A percentile compares a stretch with the other conserved stretches of the same genome.
These are phyloP conservation scores for Myocastor coypus DNA, from an alignment of 2,113 vertebrate genomes.

Conservation along the genomic window DNA sequence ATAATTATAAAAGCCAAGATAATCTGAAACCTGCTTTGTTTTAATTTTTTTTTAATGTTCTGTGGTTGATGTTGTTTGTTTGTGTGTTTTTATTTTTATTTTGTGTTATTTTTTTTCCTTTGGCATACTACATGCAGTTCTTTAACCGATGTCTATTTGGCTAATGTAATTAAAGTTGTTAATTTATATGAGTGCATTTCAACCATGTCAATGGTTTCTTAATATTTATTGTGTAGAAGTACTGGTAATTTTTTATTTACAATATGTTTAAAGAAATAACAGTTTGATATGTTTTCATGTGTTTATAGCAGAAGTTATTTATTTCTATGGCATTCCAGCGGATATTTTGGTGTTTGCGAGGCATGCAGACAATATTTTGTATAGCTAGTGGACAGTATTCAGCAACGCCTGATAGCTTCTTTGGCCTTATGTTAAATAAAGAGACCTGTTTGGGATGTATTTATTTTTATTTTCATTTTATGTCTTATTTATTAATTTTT, in stretches of 20 bases:
- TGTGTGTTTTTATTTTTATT: conserved; percentile 79
- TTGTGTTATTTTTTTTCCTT: conserved; percentile 82
- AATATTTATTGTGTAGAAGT: conserved; percentile 94
- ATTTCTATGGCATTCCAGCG: conserved; percentile 92
- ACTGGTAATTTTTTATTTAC: conserved; percentile 93
- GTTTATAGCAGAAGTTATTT: conserved; percentile 94
- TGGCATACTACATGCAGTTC: conserved; percentile 90
- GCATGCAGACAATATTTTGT: conserved; percentile 92
- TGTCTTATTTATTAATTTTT: conserved; percentile 85
- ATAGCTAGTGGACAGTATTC: conserved; percentile 92
- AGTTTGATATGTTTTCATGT: conserved; percentile 92
- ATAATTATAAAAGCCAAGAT: conserved; percentile 90
- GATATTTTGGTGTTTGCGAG: conserved; percentile 92
- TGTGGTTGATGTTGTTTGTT: conserved; percentile 88
- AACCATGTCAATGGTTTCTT: conserved; percentile 93
- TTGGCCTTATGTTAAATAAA: conserved; percentile 89
- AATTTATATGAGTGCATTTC: conserved; percentile 94
- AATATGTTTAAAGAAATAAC: conserved; percentile 93
- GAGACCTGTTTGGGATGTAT: conserved; percentile 85
- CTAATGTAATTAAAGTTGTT: conserved; percentile 94
- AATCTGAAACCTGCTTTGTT: conserved; percentile 90
- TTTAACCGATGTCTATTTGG: conserved; percentile 91
- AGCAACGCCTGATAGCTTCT: conserved; percentile 89
- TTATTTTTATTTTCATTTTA: conserved; percentile 83
- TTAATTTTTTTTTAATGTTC: conserved; percentile 87